Percentiles rank a stretch among this genome's conserved stretches.
Conservation (phyloP, 2,888 invertebrate genomes). For the Torymus auratus region DNA sequence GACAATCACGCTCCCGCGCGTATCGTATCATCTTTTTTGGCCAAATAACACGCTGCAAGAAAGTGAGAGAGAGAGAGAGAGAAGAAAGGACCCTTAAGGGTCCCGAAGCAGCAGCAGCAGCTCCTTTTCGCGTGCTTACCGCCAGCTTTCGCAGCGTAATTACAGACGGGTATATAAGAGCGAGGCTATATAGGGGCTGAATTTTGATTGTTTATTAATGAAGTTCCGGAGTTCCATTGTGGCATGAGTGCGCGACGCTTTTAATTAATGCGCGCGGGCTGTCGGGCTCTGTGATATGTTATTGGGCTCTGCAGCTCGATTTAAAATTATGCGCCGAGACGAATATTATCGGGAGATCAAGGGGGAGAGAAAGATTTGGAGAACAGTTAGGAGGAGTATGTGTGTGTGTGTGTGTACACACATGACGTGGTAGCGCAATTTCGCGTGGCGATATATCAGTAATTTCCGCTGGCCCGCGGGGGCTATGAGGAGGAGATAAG, state of each 20-base stretch:
- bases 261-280: slow-evolving; percentile 21
- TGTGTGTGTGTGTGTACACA: too few species aligned
- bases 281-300: too few species aligned
- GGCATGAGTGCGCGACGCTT: background rate
- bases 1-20: slow-evolving; percentile 53
- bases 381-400: too few species aligned
- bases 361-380: too few species aligned
- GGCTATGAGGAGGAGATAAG: background rate
- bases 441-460: background rate
- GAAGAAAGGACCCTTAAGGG: background rate
- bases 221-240: slow-evolving; percentile 1
- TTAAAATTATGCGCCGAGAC: too few species aligned
- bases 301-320: too few species aligned
- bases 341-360: too few species aligned
- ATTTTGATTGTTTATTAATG: slow-evolving; percentile 41
- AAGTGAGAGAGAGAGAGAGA: too few species aligned
- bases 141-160: background rate
- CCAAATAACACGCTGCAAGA: slow-evolving; percentile 18
- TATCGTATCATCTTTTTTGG: slow-evolving; percentile 57
- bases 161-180: too few species aligned
- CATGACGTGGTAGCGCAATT: background rate
- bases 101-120: too few species aligned
- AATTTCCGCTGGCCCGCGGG: slow-evolving; percentile 10
- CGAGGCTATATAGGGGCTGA: slow-evolving; percentile 1
- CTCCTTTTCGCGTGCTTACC: background rate